Base-by-base conservation (phyloP, 2,113 vertebrate species). In the Myiopsitta monachus region DNA sequence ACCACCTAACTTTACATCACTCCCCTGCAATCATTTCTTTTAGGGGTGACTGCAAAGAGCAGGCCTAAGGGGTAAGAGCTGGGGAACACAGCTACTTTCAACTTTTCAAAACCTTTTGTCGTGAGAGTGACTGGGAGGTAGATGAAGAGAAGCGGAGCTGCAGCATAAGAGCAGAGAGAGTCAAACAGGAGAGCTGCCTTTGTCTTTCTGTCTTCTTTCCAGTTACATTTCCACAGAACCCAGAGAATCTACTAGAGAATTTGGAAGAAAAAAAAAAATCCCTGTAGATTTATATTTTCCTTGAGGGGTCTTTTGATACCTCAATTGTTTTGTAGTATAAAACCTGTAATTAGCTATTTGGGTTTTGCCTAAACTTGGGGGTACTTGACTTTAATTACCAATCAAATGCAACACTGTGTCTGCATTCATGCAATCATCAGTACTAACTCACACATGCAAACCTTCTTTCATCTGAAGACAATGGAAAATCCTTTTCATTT, bases 321-420 rank as follows among this genome's bases (percentile, higher is more conserved):
- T 93, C 92, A 92, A n/a, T 81, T 86, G 67, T 88, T 95, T 94
- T 90, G 59, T 43, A 70, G 33, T 63, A 49, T 83, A 88, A 95
- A 95, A 95, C n/a, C 87, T 88, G 75, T 92, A 94, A 97, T 95
- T 93, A 96, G 59, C 75, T 94, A 46, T 94, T 96, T 92, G 75
- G 68, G 68, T 88, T 96, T 96, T 96, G 59, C 79, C 85, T 92
- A 83, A 96, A 97, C 79, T 96, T 92, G 88, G 87, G 84, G 82
- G 82, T 74, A 61, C 93, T 95, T 96, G 85, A 94, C 63, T 93
- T 79, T 96, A 95, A 93, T 70, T 94, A 92, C 63, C 62, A 89
- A 92, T 95, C 88, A 84, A 77, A 88, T 43, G 33, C 63, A 92
- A 63, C 54, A 91, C 28, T 62, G 62, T 86, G 28, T 93, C 59